Conservation (phyloP, 2,888 invertebrate species). For the Chaitophorus viminalis region DNA sequence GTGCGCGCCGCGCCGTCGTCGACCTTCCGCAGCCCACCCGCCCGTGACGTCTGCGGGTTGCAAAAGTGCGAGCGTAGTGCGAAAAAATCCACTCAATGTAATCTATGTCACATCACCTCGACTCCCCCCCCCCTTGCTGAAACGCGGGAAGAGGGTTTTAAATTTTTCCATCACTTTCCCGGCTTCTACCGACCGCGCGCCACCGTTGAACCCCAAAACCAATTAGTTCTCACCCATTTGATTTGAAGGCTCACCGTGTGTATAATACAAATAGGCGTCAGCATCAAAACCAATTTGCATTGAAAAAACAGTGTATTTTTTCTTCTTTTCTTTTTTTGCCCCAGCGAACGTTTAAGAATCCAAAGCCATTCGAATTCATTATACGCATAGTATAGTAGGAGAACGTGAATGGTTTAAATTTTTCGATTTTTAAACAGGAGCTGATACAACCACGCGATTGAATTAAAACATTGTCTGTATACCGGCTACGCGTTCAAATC, state of each 20-base stretch:
- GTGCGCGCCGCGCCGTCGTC: not conserved
- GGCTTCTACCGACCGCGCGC: not conserved
- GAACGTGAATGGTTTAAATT: not conserved
- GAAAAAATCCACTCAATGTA: constrained; percentile 33
- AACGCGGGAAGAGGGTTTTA: not conserved
- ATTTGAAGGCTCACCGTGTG: constrained; percentile 29
- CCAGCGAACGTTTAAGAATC: constrained; percentile 2
- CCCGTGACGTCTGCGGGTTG: not conserved
- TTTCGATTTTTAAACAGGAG: not conserved
- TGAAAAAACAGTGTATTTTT: constrained; percentile 30
- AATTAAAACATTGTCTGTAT: not conserved
- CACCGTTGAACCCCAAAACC: not conserved
- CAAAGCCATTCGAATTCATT: constrained; percentile 15
- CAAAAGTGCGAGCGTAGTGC: not conserved
- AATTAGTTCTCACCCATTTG: constrained; percentile 39
- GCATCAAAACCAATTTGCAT: constrained; percentile 39
- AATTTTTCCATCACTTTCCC: constrained; percentile 12
- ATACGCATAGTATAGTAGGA: not conserved
- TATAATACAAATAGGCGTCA: constrained; percentile 9
- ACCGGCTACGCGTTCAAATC: not conserved
- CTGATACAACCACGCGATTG: not conserved
- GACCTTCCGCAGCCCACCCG: not conserved
- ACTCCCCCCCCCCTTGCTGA: not conserved
- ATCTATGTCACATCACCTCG: constrained; percentile 22
- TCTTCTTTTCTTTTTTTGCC: not conserved